phyloP scores from a whole-genome alignment of 2,797 vertebrate species.

The Chelonia mydas region DNA sequence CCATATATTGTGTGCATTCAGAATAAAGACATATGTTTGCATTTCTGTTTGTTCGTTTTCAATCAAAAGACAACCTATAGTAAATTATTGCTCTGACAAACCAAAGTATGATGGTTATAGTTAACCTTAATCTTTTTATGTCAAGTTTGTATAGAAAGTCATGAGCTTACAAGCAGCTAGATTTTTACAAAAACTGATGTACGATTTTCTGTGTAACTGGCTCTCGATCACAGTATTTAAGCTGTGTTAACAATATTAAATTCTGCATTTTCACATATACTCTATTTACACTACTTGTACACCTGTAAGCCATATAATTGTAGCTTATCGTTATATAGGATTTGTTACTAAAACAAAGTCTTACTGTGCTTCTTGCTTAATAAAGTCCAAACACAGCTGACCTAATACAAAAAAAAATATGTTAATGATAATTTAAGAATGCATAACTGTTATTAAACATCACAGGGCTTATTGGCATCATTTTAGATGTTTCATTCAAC shows the following conservation, averaged over 20 bases:
- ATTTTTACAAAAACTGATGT: background rate
- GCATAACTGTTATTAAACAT: background rate
- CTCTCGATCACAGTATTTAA: background rate
- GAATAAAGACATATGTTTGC: background rate
- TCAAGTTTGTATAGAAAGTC: background rate
- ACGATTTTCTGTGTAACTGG: background rate
- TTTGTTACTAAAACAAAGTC: background rate
- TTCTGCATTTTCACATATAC: background rate
- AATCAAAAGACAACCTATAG: background rate
- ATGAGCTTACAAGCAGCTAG: background rate
- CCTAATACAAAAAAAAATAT: background rate
- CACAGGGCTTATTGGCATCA: background rate
- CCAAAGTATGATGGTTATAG: background rate
- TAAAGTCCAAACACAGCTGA: background rate
- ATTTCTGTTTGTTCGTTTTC: slow-evolving; percentile 19
- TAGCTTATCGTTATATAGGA: background rate
- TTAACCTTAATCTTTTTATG: background rate
- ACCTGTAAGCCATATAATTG: background rate
- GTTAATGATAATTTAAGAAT: background rate
- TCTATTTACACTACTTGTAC: background rate
- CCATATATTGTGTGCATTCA: background rate
- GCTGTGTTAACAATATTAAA: background rate
- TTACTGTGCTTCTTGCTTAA: slow-evolving; percentile 13
- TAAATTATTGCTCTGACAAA: background rate
- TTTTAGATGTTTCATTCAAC: slow-evolving; percentile 3